Percentiles rank a stretch among this genome's conserved stretches.
These are phyloP conservation scores for Antrozous pallidus DNA, from an alignment of 2,797 vertebrate species.

Conservation along the genomic window DNA sequence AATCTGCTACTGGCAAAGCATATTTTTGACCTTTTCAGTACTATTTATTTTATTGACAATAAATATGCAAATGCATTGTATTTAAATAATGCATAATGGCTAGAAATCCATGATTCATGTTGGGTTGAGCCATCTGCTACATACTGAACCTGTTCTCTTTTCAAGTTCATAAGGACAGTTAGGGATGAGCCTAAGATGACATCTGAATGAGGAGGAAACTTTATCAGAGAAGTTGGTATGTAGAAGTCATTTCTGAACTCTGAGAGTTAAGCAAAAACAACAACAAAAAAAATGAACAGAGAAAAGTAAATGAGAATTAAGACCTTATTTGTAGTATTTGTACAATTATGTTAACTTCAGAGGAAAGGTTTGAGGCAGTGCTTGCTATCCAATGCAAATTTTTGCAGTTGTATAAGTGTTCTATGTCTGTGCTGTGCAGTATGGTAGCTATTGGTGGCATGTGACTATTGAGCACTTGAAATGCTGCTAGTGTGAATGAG, in stretches of 20 bases:
- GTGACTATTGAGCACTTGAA: background rate
- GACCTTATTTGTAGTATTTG: background rate
- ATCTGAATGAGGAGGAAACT: background rate
- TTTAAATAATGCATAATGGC: background rate
- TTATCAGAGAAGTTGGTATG: background rate
- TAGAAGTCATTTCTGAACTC: slow-evolving; percentile 23
- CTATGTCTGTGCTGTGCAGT: background rate
- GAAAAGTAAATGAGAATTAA: background rate
- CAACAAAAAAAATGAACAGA: too few relatives aligned
- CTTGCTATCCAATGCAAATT: background rate
- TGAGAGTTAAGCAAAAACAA: background rate
- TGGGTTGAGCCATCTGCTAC: background rate
- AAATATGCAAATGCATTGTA: slow-evolving; percentile 4
- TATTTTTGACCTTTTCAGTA: slow-evolving; percentile 30
- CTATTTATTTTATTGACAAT: slow-evolving; percentile 41
- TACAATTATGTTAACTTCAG: background rate
- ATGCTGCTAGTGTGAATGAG: background rate
- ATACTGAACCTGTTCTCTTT: background rate
- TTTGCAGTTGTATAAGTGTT: background rate
- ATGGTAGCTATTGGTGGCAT: background rate
- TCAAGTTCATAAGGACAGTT: background rate
- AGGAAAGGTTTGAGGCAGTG: background rate
- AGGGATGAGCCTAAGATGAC: background rate
- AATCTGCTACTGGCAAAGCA: background rate
- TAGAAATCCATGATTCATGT: background rate